Conservation (phyloP, 1,140 invertebrate genomes). For the Agrypnia vestita region DNA sequence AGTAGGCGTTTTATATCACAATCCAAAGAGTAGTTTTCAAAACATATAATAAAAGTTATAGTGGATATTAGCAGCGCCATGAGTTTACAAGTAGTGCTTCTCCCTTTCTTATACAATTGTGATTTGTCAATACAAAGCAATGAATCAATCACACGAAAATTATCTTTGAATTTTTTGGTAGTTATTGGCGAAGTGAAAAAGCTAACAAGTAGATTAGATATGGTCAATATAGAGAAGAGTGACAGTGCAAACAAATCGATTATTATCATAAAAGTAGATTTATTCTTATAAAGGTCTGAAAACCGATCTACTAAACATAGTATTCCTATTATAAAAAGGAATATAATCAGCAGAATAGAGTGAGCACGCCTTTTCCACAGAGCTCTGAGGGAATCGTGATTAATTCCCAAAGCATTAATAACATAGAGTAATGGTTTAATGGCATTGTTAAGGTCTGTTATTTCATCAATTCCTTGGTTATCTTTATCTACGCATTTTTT, state of each 20-base stretch:
- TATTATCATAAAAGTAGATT: not conserved
- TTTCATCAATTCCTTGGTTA: not conserved
- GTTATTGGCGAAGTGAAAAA: not conserved
- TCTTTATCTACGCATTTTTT: not conserved
- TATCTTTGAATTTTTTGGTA: not conserved
- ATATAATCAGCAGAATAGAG: not conserved
- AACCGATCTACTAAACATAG: not conserved
- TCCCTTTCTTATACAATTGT: not conserved
- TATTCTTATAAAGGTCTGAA: not conserved
- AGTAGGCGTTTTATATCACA: not conserved
- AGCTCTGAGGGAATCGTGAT: not conserved
- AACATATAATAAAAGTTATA: not conserved
- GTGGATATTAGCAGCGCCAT: not conserved
- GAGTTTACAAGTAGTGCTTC: not conserved
- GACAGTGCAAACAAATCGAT: not conserved
- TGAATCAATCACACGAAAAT: conserved; percentile 5
- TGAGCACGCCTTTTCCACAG: not conserved
- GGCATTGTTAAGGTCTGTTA: not conserved
- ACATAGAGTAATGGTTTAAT: not conserved
- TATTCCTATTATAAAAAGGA: not conserved
- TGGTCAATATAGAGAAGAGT: not conserved
- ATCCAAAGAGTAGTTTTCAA: not conserved
- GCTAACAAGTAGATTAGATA: not conserved
- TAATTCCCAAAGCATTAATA: not conserved
- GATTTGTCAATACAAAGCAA: not conserved